A percentile compares a stretch with the other conserved stretches of the same genome.
phyloP scores from a whole-genome alignment of 2,113 vertebrate genomes.

The Dipodomys ordii region DNA sequence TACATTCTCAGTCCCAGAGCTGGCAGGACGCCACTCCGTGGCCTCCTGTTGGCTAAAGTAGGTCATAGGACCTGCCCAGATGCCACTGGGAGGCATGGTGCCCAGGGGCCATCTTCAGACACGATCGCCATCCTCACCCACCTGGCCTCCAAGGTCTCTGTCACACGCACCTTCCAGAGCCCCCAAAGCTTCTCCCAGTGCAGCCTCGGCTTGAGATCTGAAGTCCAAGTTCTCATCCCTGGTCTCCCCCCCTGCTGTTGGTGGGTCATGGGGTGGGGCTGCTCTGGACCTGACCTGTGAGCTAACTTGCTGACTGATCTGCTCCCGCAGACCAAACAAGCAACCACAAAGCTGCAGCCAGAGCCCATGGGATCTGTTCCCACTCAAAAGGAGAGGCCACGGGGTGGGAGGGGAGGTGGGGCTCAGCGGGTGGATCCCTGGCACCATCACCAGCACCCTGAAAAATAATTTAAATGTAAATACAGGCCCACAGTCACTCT shows the following conservation, averaged over 20 bases:
- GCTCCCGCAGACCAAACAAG: too few relatives aligned
- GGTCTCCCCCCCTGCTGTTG: too few relatives aligned
- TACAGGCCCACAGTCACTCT: background rate
- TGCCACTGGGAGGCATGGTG: background rate
- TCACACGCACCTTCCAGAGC: too few relatives aligned
- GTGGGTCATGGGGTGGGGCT: too few relatives aligned
- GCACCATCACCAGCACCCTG: background rate
- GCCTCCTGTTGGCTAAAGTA: slow-evolving; percentile 14
- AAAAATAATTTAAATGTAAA: too few relatives aligned
- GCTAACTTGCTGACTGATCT: too few relatives aligned
- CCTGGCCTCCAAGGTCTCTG: background rate
- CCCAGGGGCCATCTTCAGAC: background rate
- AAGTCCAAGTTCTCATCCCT: too few relatives aligned
- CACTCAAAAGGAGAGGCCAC: background rate
- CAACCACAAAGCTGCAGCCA: too few relatives aligned
- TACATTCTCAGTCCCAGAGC: background rate
- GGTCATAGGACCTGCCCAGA: background rate
- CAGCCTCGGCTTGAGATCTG: too few relatives aligned
- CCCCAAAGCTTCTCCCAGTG: too few relatives aligned
- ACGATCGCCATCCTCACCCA: background rate
- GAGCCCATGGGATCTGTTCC: too few relatives aligned
- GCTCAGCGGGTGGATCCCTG: background rate
- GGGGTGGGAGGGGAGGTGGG: rapidly evolving
- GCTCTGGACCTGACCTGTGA: too few relatives aligned
- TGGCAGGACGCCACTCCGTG: background rate